phyloP scores from a whole-genome alignment of 2,113 vertebrate species.

The Halcyon senegalensis region DNA sequence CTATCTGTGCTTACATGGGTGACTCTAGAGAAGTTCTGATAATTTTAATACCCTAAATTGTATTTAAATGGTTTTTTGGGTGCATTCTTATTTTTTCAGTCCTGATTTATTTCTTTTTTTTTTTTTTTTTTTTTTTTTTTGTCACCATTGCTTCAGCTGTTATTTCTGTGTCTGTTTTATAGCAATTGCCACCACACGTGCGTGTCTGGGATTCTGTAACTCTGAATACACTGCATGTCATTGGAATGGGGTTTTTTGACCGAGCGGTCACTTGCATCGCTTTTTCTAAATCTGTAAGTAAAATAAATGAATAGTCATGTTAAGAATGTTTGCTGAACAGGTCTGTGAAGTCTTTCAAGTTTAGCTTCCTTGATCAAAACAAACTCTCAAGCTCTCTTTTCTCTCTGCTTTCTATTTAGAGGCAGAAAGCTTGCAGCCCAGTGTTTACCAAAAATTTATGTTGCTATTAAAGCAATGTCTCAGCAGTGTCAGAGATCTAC shows the following conservation, averaged over 20 bases:
- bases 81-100: not conserved
- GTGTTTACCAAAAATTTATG: not conserved
- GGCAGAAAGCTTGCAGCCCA: not conserved
- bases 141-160: not conserved
- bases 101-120: not conserved
- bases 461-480: not conserved
- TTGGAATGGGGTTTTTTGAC: slow-evolving; percentile 93
- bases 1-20: not conserved
- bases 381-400: not conserved
- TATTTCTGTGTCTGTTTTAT: not conserved
- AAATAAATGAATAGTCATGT: slow-evolving; percentile 39
- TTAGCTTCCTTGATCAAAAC: not conserved
- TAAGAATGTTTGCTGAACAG: not conserved
- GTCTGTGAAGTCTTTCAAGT: not conserved
- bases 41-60: not conserved
- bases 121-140: not conserved
- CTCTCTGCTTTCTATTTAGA: not conserved
- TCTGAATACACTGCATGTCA: slow-evolving; percentile 93
- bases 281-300: slow-evolving; percentile 96
- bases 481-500: not conserved
- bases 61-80: not conserved
- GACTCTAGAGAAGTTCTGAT: not conserved
- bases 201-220: slow-evolving; percentile 98
- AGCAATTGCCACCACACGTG: slow-evolving; percentile 94
- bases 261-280: slow-evolving; percentile 93